These are phyloP conservation scores for Spheniscus mendiculus DNA, from an alignment of 2,113 vertebrate species.

Conservation along the genomic window DNA sequence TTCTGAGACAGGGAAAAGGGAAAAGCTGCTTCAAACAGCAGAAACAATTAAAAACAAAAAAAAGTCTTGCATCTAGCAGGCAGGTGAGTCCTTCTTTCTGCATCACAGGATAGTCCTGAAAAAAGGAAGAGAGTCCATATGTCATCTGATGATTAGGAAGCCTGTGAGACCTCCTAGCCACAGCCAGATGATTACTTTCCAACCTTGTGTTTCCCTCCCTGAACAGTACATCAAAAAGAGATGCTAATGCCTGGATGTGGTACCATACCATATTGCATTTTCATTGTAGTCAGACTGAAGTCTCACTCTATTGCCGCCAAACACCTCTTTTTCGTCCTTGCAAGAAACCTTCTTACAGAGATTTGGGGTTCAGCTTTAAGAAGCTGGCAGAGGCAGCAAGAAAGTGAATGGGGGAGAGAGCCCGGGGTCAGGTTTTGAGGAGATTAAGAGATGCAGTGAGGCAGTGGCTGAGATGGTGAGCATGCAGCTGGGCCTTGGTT, in stretches of 20 bases:
- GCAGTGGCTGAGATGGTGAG: not conserved
- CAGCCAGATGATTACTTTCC: not conserved
- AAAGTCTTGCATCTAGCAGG: not conserved
- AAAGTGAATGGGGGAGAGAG: not conserved
- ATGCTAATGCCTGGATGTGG: not conserved
- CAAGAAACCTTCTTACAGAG: not conserved
- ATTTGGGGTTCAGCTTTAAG: not conserved
- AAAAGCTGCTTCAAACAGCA: not conserved
- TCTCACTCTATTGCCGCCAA: not conserved
- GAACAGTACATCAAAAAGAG: not conserved
- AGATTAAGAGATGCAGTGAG: not conserved
- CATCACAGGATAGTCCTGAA: not conserved
- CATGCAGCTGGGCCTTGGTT: not conserved
- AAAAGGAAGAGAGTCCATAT: not conserved
- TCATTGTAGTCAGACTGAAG: not conserved
- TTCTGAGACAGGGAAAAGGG: not conserved
- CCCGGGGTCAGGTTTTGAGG: not conserved
- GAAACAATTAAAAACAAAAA: not conserved
- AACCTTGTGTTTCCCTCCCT: not conserved
- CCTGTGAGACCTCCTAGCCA: not conserved
- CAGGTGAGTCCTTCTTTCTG: not conserved
- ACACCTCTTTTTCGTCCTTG: not conserved
- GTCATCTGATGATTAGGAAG: not conserved
- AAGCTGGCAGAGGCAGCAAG: not conserved
- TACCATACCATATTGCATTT: accelerated